Base-by-base conservation (phyloP, 2,888 invertebrate genomes). In the Agelastica alni region DNA sequence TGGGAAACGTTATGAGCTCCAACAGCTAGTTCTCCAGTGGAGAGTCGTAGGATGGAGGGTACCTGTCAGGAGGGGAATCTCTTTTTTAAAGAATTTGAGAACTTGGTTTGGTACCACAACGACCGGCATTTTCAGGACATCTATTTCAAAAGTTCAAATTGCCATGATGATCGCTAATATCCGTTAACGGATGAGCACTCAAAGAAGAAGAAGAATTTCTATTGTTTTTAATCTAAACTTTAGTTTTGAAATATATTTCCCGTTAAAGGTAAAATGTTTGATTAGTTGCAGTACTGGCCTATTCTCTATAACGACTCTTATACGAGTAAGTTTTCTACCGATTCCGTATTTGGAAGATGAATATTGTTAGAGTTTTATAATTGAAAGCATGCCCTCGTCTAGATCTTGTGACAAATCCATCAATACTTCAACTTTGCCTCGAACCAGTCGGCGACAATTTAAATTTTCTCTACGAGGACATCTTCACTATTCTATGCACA, bases 351-450 rank as follows among this genome's bases (percentile, higher is more conserved):
- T 31, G 56, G 61, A 36, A 39, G 48, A 56, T 56, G 56, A 56
- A 61, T 58, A 58, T 51, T 53, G 53, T 53, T 47, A 52, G 43
- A 53, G 51, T 52, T 55, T 59, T 58, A 56, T 61, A 58, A 58
- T 58, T 58, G 52, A 56, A 54, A 51, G 46, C 56, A 49, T 58
- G 61, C 49, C 56, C 58, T 61, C 49, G 61, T 53, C 58, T 61
- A 30, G 51, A 58, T 58, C 44, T 36, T 41, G 42, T 44, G 52
- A 51, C 45, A 39, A 56, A 58, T 61, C 53, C 56, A 59, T 61
- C 61, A 58, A 61, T 59, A 58, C 44, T 37, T 51, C 54, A 46
- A 41, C 45, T 48, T 56, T 48, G 36, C 54, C 48, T 51, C 45
- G 20, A 44, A 20, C 20, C 10, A 16, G 22, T 16, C 31, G 46